Evolutionary conservation across 2,113 vertebrate genomes (phyloP).

Genomic region (Uria aalge): DNA sequence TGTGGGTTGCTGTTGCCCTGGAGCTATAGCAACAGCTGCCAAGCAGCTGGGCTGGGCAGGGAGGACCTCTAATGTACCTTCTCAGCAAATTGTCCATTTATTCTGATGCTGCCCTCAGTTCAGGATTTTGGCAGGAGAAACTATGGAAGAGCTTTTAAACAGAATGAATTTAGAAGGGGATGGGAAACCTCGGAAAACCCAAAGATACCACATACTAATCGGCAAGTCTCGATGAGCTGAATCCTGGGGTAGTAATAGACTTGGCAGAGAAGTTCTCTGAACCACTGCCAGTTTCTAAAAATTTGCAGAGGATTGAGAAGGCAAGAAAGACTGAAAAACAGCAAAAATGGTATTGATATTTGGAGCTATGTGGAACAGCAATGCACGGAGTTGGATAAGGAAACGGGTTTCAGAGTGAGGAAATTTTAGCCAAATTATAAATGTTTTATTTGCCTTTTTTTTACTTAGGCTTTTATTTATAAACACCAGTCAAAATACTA

Average conservation of each 20-base stretch:
- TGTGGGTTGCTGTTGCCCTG: not conserved
- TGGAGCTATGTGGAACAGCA: not conserved
- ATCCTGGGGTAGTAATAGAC: not conserved
- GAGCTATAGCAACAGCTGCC: not conserved
- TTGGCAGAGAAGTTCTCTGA: slow-evolving; percentile 18
- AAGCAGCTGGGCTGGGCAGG: slow-evolving; percentile 31
- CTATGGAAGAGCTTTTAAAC: not conserved
- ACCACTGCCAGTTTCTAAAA: slow-evolving; percentile 13
- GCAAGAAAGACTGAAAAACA: not conserved
- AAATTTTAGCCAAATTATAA: not conserved
- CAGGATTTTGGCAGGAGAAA: slow-evolving; percentile 9
- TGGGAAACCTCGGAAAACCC: slow-evolving; percentile 12
- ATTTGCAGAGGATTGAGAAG: not conserved
- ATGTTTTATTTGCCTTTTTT: not conserved
- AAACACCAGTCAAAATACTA: not conserved
- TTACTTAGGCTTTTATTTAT: not conserved
- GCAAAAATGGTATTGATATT: not conserved
- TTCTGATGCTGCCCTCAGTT: not conserved
- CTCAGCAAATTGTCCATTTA: slow-evolving; percentile 32
- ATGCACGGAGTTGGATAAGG: not conserved
- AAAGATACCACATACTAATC: not conserved
- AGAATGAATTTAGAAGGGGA: not conserved
- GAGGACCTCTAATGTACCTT: not conserved
- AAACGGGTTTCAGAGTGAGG: not conserved
- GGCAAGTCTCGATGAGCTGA: not conserved